These are phyloP conservation scores for Archilochus colubris DNA, from an alignment of 2,113 vertebrate species.

Conservation along the genomic window DNA sequence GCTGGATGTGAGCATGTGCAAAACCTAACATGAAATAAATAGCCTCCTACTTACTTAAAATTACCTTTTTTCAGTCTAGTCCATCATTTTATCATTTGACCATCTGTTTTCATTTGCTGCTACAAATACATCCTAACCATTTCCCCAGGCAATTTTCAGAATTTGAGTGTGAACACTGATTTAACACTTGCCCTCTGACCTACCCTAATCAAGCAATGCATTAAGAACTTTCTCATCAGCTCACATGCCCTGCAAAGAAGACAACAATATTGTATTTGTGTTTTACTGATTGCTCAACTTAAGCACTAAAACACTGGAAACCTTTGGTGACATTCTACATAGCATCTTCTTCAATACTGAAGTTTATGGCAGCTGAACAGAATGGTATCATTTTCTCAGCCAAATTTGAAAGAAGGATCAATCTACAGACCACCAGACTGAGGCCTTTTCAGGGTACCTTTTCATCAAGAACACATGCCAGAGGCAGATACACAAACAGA, in stretches of 20 bases:
- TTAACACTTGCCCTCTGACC: not conserved
- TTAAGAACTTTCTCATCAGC: not conserved
- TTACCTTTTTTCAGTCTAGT: not conserved
- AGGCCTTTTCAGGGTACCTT: not conserved
- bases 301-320: not conserved
- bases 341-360: not conserved
- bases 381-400: not conserved
- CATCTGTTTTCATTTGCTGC: not conserved
- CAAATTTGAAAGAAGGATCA: not conserved
- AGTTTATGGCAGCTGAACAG: not conserved
- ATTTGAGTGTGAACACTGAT: not conserved
- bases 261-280: not conserved
- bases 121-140: not conserved
- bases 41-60: not conserved
- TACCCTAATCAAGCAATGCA: not conserved
- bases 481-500: not conserved
- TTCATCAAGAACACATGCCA: not conserved
- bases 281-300: not conserved
- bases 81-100: not conserved
- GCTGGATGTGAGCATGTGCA: not conserved
- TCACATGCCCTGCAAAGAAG: not conserved
- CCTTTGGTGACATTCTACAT: not conserved
- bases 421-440: not conserved
- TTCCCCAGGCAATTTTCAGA: not conserved
- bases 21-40: not conserved